Evolutionary conservation across 2,797 vertebrate genomes (phyloP), one percentile per base, ranked within the genome.

Genomic region (Paratrypauchen microcephalus): DNA sequence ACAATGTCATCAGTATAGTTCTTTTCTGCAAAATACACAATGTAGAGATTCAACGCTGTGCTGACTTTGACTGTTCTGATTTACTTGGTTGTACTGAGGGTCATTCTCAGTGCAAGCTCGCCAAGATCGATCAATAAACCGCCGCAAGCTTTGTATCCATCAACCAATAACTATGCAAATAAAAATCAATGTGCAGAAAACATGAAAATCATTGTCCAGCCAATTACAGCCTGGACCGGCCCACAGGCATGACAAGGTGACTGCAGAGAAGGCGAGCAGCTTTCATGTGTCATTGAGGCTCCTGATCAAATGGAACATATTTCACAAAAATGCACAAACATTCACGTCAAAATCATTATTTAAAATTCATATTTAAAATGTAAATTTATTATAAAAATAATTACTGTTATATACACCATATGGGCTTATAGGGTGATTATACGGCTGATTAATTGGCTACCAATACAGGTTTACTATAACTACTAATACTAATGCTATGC

Each of bases 111-210:
- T 74, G 72, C 72, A 66, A 68, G 67, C 68, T 78, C 66, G 73
- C 69, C 62, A 61, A 69, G 75, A 74, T 54, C 80, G 77, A 93
- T 92, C 87, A 82, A 93, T 86, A 89, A 30, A 80, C 68, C 73
- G 82, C 88, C 86, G 81, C 86, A 36, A 71, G 85, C 87, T 88
- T 87, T 83, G 81, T 86, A 92, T 91, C 86, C 88, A 90, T 92
- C 90, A 92, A 92, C 89, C 93, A 91, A 93, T 89, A 90, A 90
- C 78, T 88, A 92, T 91, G 90, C 90, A 93, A 94, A 94, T 91
- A 91, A 89, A 93, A 94, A 93, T 93, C 92, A 91, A 93, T 91
- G 78, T 72, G 68, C 83, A 75, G 79, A 86, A 84, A 92, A 92
- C 84, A 91, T 61, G 89, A 86, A 93, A 94, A 92, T 92, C 89